Evolutionary conservation across 2,888 invertebrate species (phyloP).

Genomic region (Sycophila texana): DNA sequence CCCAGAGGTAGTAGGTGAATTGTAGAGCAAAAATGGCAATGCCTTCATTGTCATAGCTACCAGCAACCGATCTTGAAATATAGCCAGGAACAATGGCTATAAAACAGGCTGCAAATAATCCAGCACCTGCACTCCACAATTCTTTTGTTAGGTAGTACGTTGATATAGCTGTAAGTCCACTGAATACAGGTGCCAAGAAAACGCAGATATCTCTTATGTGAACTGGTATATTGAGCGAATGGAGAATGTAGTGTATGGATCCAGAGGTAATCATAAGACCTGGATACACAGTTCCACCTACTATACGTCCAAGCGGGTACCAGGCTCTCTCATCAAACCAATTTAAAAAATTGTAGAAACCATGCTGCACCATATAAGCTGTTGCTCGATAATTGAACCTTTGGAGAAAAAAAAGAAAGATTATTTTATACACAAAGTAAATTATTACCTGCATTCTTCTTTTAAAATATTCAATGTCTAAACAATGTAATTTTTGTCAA

Average conservation of each 20-base stretch:
- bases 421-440: not conserved
- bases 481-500: too few relatives aligned
- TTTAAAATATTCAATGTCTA: too few relatives aligned
- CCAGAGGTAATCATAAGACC: conserved; percentile 99
- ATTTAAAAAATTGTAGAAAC: conserved; percentile 99
- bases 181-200: conserved; percentile 98
- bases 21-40: conserved; percentile 99
- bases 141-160: conserved; percentile 98
- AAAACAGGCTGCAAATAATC: conserved; percentile 98
- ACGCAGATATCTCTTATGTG: conserved; percentile 99
- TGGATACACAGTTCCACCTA: conserved; percentile 99
- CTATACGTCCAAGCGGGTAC: conserved; percentile 99
- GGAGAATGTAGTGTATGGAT: conserved; percentile 94
- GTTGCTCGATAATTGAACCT: conserved; percentile 99
- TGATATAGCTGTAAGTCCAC: conserved; percentile 97
- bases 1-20: conserved; percentile 98
- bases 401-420: conserved; percentile 65
- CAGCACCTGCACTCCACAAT: conserved; percentile 97
- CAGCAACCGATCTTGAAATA: conserved; percentile 98
- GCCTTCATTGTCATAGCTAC: conserved; percentile 99
- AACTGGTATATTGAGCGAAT: conserved; percentile 94
- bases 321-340: conserved; percentile 99
- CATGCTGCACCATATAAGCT: conserved; percentile 99
- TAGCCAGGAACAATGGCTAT: conserved; percentile 99
- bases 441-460: too few relatives aligned